Base-by-base conservation (phyloP, 2,113 vertebrate genomes). In the Eidolon helvum region DNA sequence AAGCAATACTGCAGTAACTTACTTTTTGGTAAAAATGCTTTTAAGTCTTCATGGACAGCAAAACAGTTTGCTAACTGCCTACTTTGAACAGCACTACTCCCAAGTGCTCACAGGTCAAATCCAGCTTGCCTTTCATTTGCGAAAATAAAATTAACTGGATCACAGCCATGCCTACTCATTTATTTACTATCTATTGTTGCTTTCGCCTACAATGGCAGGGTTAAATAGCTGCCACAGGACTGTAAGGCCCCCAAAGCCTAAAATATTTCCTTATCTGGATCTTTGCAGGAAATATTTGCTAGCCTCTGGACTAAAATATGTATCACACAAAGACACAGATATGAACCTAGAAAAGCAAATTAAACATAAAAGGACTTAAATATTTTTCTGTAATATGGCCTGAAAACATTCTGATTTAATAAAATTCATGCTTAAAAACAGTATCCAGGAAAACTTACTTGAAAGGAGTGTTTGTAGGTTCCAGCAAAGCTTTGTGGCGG, bases 391-490 rank as follows among this genome's bases (percentile, higher is more conserved):
- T 50, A 80, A 66, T 72, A 40, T 21, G 38, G 87, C 38, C 28
- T 74, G 45, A 89, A 10, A 71, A 91, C 9, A 63, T 26, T 45
- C n/a, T 77, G n/a, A 68, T 78, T 83, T 86, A 91, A 18, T 69
- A 95, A 95, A 86, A 94, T 24, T 93, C 35, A 35, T 18, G 72
- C 40, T 68, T 74, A 40, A 92, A 53, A 84, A 84, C 28, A 79
- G 35, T 69, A 33, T 40, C 80, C 15, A 92, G 26, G 69, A 85
- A 94, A 77, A 93, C 98, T 82, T 97, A 99, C 99, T 98, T 99
- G 98, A 99, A 99, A 9, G 99, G 99, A 55, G 99, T 99, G 98
- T 99, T 99, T 95, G 99, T 98, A 57, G 99, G 99, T 95, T 99
- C 99, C 5, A 99, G 98, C 87, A 99, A 98, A 94, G 99, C 99